Conservation (phyloP, 2,113 vertebrate species). For the Cololabis saira region DNA sequence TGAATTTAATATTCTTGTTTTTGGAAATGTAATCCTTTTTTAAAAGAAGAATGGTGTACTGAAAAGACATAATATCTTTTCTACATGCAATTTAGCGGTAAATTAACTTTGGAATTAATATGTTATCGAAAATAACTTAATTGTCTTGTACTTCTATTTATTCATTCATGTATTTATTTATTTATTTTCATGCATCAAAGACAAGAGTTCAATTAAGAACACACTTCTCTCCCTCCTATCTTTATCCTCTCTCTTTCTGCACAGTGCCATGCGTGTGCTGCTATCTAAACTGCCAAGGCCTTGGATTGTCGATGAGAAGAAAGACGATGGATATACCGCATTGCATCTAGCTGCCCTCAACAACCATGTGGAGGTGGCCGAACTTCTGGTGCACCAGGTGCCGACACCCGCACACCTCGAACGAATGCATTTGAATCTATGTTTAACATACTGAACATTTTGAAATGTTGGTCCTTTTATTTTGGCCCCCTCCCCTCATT, state of each 20-base stretch:
- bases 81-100: conserved; percentile 24
- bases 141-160: conserved; percentile 19
- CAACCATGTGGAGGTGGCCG: conserved; percentile 99
- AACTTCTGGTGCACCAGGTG: conserved; percentile 98
- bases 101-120: conserved; percentile 32
- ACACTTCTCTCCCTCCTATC: neutral
- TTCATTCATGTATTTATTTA: neutral
- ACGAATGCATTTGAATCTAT: too few species aligned
- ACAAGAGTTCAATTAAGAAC: neutral
- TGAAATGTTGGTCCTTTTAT: too few species aligned
- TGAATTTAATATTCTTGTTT: conserved; percentile 68
- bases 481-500: too few species aligned
- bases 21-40: conserved; percentile 60
- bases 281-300: conserved; percentile 96
- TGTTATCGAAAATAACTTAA: conserved; percentile 22
- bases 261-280: conserved; percentile 96
- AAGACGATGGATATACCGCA: conserved; percentile 98
- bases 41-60: conserved; percentile 27
- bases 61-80: conserved; percentile 25
- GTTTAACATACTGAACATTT: too few species aligned
- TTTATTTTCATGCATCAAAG: conserved; percentile 10
- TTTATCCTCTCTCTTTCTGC: conserved; percentile 8
- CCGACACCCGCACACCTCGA: neutral
- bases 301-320: conserved; percentile 99
- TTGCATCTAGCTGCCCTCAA: conserved; percentile 98